Conservation (phyloP, 2,888 invertebrate species). For the Pristionchus fissidentatus region DNA sequence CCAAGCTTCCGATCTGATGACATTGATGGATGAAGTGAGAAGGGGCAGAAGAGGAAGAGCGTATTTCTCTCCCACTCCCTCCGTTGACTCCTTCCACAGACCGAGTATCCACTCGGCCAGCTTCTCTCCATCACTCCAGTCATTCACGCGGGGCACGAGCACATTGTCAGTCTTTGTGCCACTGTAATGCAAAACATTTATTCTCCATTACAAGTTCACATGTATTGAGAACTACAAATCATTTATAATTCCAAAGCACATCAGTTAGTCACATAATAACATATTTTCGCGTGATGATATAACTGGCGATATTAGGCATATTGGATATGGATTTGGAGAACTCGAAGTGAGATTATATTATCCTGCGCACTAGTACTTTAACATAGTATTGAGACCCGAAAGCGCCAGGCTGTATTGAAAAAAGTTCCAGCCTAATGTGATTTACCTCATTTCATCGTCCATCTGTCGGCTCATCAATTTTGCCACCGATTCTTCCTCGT, state of each 20-base stretch:
- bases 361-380: too few species aligned
- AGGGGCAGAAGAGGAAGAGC: constrained; percentile 37
- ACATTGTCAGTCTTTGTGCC: not conserved
- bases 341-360: too few species aligned
- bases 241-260: too few species aligned
- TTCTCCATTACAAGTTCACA: not conserved
- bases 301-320: too few species aligned
- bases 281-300: too few species aligned
- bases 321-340: too few species aligned
- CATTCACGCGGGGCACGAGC: not conserved
- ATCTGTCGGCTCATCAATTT: not conserved
- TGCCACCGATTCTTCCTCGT: not conserved
- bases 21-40: constrained; percentile 17
- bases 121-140: constrained; percentile 12
- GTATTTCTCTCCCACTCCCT: not conserved
- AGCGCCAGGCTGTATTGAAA: too few species aligned
- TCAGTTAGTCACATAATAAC: too few species aligned
- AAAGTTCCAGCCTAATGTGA: not conserved
- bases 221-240: not conserved
- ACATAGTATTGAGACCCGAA: not conserved
- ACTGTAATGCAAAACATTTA: constrained; percentile 6
- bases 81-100: not conserved
- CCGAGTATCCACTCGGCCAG: not conserved
- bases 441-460: not conserved
- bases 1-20: not conserved